phyloP scores from a whole-genome alignment of 2,113 vertebrate genomes.

The Microcebus ravelobensis region DNA sequence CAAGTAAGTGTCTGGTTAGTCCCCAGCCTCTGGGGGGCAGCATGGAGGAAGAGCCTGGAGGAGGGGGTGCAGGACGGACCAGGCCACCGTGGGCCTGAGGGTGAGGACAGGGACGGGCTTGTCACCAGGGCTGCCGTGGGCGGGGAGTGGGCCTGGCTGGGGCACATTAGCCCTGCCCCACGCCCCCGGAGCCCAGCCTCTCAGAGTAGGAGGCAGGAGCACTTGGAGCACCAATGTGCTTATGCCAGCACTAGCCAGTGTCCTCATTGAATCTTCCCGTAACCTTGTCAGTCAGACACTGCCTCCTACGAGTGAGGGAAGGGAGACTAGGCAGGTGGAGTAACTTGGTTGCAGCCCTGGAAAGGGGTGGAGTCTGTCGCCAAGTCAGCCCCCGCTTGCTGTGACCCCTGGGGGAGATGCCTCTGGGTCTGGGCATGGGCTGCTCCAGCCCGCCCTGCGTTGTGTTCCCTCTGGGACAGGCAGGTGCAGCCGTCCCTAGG shows the following conservation, averaged over 20 bases:
- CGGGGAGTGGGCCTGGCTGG: too few species aligned
- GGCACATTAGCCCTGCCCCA: not conserved
- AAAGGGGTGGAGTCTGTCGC: not conserved
- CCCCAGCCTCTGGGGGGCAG: not conserved
- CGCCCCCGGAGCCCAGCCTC: not conserved
- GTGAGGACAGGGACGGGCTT: not conserved
- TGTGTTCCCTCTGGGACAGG: not conserved
- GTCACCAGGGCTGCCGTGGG: not conserved
- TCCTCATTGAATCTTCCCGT: not conserved
- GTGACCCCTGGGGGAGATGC: too few species aligned
- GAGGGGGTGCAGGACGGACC: not conserved
- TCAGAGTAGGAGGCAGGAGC: not conserved
- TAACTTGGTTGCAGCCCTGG: not conserved
- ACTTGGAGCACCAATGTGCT: not conserved
- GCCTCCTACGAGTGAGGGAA: not conserved
- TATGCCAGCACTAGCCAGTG: not conserved
- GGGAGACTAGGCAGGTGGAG: not conserved
- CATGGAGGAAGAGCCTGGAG: not conserved
- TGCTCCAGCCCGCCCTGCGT: not conserved
- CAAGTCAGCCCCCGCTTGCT: not conserved
- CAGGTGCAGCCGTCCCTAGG: rapidly evolving
- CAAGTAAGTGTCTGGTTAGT: constrained; percentile 82
- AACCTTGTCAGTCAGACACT: not conserved
- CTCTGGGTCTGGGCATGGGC: not conserved
- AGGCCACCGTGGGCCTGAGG: not conserved